Percentiles rank a stretch among this genome's conserved stretches.
Conservation (phyloP, 2,113 vertebrate species). For the Chrysemys picta region DNA sequence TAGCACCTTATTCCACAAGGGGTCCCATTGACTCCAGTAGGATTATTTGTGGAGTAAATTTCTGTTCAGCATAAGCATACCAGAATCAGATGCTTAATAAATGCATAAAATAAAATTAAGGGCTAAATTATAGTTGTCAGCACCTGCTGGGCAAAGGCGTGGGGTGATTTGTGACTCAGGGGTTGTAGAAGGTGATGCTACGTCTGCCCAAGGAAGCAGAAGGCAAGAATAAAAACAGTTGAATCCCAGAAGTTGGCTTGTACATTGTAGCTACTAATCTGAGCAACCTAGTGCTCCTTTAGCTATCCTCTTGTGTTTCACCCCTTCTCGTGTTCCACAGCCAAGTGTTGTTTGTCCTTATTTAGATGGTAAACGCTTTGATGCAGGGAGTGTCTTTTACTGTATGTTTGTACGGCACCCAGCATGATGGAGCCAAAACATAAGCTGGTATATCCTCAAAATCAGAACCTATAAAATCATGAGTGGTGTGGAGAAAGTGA, state of each 20-base stretch:
- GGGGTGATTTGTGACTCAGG: conserved; percentile 31
- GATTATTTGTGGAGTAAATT: neutral
- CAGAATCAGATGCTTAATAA: neutral
- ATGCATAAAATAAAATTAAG: conserved; percentile 4
- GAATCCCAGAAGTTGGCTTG: neutral
- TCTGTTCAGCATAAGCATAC: neutral
- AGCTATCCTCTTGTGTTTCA: no score
- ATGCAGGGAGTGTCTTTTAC: no score
- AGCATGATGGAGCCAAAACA: no score
- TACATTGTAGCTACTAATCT: no score
- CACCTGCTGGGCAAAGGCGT: neutral
- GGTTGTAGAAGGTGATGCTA: conserved; percentile 13
- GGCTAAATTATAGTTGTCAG: conserved; percentile 8
- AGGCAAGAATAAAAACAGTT: conserved; percentile 43
- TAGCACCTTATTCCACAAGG: neutral
- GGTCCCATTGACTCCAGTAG: neutral
- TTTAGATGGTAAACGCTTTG: no score
- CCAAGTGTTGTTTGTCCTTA: no score
- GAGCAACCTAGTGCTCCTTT: no score
- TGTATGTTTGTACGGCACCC: no score
- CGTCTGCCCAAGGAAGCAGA: conserved; percentile 40
- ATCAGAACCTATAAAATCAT: no score
- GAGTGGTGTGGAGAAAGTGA: no score
- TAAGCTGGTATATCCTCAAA: no score
- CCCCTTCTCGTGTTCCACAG: no score